A percentile compares a stretch with the other conserved stretches of the same genome.
These are phyloP conservation scores for Paracanthobrama guichenoti DNA, from an alignment of 2,113 vertebrate species.

Conservation along the genomic window DNA sequence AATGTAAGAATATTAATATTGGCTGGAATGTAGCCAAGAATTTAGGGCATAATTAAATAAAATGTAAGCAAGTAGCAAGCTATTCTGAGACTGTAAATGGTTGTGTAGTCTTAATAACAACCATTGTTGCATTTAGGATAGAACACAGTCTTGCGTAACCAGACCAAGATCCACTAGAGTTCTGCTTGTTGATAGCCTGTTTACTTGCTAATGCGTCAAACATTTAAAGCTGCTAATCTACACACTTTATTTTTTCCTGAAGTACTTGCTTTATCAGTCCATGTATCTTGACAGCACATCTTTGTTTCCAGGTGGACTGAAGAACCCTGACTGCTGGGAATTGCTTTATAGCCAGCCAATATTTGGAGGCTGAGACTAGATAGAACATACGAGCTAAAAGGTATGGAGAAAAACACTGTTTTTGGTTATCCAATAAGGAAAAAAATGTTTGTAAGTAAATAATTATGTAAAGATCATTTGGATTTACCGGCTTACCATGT, in stretches of 20 bases:
- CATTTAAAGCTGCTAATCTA: not conserved
- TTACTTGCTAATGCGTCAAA: not conserved
- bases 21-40: not conserved
- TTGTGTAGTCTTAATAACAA: not conserved
- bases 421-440: not conserved
- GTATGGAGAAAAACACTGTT: not conserved
- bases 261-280: not conserved
- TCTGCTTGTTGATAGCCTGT: not conserved
- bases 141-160: not conserved
- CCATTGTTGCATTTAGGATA: not conserved
- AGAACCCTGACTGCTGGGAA: not conserved
- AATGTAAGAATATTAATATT: conserved; percentile 5
- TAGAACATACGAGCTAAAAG: not conserved
- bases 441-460: not conserved
- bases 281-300: conserved; percentile 13
- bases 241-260: not conserved
- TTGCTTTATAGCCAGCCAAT: not conserved
- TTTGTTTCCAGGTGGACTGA: not conserved
- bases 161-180: not conserved
- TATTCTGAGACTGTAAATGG: not conserved
- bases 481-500: not conserved
- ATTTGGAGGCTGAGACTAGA: not conserved
- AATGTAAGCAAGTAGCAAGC: not conserved
- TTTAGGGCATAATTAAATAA: not conserved
- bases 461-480: not conserved